Base-by-base conservation (phyloP, 2,888 invertebrate genomes). In the Agriopis leucophaearia region DNA sequence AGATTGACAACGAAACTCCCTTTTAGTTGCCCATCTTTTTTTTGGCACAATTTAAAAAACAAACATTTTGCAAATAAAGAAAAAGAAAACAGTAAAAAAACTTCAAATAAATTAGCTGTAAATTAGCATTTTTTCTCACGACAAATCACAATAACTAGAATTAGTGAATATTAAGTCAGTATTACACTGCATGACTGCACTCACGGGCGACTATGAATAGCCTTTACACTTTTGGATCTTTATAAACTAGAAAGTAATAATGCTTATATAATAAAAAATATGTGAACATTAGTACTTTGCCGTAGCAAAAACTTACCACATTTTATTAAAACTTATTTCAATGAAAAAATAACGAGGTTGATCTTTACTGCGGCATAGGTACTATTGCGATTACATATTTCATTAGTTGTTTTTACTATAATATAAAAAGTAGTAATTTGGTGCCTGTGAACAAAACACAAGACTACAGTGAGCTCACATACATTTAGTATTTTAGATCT, bases 81-180 rank as follows among this genome's bases (percentile, higher is more conserved):
- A 40, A 44, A 27, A 55, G 42, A 55, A 54, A 40, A 38, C n/a
- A 38, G 10, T 15, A 15, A 56, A 52, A 48, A 27, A 27, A 27
- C 27, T 27, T 2, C 42, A 76, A 75, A 75, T 71, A 67, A 74
- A 73, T 66, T 86, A 84, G 83, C 81, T 86, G 81, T 87, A 84
- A 78, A 81, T 81, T 83, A 82, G 83, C 84, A 64, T 73, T 79
- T 81, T 82, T 74, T 77, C 79, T 80, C 74, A 80, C 78, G 78
- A 72, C 74, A 66, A 74, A 73, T 79, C 80, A 84, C 82, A 81
- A 83, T 84, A 82, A 82, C 65, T 84, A 84, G 80, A 71, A 59
- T 70, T 71, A 72, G 64, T 40, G 18, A 74, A 62, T 62, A 76
- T 66, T 76, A 77, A 67, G 70, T 78, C 83, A 84, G 86, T 86